These are phyloP conservation scores for Cotesia vestalis DNA, from an alignment of 1,140 invertebrate genomes.

Conservation along the genomic window DNA sequence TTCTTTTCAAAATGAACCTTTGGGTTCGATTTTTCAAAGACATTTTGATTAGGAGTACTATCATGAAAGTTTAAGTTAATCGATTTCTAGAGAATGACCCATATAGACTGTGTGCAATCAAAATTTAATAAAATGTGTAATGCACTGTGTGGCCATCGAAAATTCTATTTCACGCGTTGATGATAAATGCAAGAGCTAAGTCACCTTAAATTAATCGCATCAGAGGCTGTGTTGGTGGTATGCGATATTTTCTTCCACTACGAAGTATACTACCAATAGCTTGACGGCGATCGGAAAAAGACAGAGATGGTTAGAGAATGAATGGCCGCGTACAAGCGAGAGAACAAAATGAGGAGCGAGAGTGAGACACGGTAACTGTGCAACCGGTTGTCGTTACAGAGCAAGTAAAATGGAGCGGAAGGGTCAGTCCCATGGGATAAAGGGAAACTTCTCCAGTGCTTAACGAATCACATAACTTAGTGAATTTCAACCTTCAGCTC, in stretches of 20 bases:
- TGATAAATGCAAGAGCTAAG: constrained; percentile 1
- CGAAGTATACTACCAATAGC: too few relatives aligned
- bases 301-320: neutral
- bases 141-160: constrained; percentile 25
- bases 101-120: too few relatives aligned
- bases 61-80: too few relatives aligned
- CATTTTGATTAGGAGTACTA: too few relatives aligned
- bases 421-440: constrained; percentile 20
- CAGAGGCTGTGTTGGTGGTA: neutral
- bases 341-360: neutral
- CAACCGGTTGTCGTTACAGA: constrained; percentile 31
- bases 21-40: too few relatives aligned
- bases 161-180: neutral
- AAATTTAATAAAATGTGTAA: too few relatives aligned
- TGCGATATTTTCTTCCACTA: neutral
- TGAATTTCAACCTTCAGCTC: neutral
- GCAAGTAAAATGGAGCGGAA: constrained; percentile 31
- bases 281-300: too few relatives aligned
- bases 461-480: constrained; percentile 22
- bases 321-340: neutral
- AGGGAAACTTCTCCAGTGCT: constrained; percentile 26
- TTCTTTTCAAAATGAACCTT: too few relatives aligned
- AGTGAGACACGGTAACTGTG: constrained; percentile 3
- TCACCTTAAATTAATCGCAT: constrained; percentile 11
- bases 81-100: too few relatives aligned